Conservation (phyloP, 2,888 invertebrate genomes). For the Chrysopilus asiliformis region DNA sequence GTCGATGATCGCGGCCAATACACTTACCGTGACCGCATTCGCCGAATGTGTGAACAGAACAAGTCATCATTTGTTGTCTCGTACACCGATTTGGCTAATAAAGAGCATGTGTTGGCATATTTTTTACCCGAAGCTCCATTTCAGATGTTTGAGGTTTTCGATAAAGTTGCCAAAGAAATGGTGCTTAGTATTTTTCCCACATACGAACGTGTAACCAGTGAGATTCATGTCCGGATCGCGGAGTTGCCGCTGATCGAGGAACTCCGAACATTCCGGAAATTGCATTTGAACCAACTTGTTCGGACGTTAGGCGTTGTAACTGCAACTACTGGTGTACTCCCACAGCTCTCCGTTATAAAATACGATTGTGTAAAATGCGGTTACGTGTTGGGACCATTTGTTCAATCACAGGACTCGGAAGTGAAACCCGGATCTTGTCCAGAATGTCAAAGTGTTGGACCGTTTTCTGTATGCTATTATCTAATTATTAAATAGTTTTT, state of each 20-base stretch:
- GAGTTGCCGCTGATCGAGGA: conserved; percentile 94
- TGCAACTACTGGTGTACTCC: conserved; percentile 86
- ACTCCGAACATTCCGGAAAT: conserved; percentile 75
- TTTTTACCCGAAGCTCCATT: conserved; percentile 95
- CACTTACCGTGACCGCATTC: conserved; percentile 82
- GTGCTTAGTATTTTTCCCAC: conserved; percentile 90
- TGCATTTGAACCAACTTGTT: conserved; percentile 88
- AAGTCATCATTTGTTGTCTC: conserved; percentile 85
- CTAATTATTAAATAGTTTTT: background rate
- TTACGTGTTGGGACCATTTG: conserved; percentile 89
- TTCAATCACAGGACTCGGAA: conserved; percentile 85
- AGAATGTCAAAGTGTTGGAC: conserved; percentile 92
- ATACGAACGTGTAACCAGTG: conserved; percentile 85
- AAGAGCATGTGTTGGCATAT: conserved; percentile 88
- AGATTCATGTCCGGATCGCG: conserved; percentile 90
- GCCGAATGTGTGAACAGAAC: conserved; percentile 88
- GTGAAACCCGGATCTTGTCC: conserved; percentile 95
- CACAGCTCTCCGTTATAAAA: conserved; percentile 89
- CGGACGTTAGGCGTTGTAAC: conserved; percentile 91
- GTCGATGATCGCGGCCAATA: conserved; percentile 76
- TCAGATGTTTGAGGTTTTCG: conserved; percentile 93
- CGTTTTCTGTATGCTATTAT: conserved; percentile 59
- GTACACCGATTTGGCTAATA: conserved; percentile 77
- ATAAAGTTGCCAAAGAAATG: conserved; percentile 85
- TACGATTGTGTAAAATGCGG: conserved; percentile 96